These are phyloP conservation scores for Accipiter cooperii DNA, from an alignment of 2,113 vertebrate species.

Conservation along the genomic window DNA sequence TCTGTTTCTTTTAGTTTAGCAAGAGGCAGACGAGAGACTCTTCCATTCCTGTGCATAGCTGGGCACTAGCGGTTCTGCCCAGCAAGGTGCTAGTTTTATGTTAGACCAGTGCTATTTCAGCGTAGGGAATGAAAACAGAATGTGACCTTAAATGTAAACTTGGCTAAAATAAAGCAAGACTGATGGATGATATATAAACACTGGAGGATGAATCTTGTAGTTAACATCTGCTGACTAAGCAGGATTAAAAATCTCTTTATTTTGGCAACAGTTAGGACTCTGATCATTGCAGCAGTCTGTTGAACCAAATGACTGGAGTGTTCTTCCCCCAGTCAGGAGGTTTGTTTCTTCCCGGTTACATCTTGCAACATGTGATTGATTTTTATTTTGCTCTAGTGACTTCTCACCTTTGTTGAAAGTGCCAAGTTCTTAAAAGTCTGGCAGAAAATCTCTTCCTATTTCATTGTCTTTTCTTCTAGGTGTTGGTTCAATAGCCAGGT, in stretches of 20 bases:
- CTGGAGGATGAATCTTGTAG: neutral
- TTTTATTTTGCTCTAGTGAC: neutral
- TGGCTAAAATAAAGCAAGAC: neutral
- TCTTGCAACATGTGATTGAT: neutral
- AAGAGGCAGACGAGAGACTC: neutral
- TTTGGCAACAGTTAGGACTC: neutral
- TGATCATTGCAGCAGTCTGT: neutral
- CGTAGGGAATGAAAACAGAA: neutral
- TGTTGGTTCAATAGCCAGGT: neutral
- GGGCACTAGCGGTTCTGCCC: neutral
- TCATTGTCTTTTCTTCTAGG: neutral
- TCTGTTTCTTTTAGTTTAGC: neutral
- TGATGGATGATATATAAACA: neutral
- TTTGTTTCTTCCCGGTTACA: neutral
- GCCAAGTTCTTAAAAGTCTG: neutral
- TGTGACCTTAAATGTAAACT: neutral
- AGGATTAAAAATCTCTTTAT: neutral
- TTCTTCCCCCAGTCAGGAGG: neutral
- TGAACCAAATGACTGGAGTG: neutral
- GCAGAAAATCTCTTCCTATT: neutral
- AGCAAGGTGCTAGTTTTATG: neutral
- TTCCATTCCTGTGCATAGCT: neutral
- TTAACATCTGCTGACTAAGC: neutral
- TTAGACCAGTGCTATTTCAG: neutral
- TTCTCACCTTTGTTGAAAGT: neutral